Evolutionary conservation across 2,888 invertebrate species (phyloP).

Genomic region (Drosophila nigritarsus): DNA sequence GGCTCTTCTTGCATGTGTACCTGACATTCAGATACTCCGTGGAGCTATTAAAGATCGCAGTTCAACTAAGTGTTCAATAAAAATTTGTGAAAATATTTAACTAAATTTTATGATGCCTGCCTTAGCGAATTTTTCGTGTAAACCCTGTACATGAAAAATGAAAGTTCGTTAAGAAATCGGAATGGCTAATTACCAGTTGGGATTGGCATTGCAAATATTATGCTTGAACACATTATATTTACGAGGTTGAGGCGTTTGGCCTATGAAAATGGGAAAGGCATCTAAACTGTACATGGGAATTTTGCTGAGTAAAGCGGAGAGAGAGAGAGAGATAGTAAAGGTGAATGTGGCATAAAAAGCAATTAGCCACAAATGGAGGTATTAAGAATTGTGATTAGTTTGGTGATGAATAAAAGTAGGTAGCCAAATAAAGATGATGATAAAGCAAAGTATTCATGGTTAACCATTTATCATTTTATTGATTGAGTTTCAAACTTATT

Average conservation of each 20-base stretch:
- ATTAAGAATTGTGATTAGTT: constrained; percentile 39
- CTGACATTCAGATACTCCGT: not conserved
- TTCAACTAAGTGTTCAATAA: not conserved
- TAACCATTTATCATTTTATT: constrained; percentile 14
- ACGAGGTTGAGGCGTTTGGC: constrained; percentile 22
- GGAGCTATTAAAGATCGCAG: not conserved
- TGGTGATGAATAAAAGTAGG: constrained; percentile 19
- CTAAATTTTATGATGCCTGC: not conserved
- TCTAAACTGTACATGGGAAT: constrained; percentile 18
- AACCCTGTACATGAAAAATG: not conserved
- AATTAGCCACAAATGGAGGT: constrained; percentile 38
- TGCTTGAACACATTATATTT: constrained; percentile 21
- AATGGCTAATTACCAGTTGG: constrained; percentile 48
- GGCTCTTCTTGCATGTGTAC: not conserved
- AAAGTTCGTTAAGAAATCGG: constrained; percentile 40
- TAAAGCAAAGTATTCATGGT: not conserved
- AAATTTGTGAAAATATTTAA: not conserved
- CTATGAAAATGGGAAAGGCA: constrained; percentile 49
- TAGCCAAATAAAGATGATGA: not conserved
- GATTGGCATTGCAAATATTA: constrained; percentile 45
- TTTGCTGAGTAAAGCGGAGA: not conserved
- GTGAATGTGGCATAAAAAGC: constrained; percentile 6
- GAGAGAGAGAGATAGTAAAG: not conserved
- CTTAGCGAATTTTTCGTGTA: not conserved
- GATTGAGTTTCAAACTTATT: not conserved